These are phyloP conservation scores for Drosophila grimshawi DNA, from an alignment of 1,140 invertebrate species.

Conservation along the genomic window DNA sequence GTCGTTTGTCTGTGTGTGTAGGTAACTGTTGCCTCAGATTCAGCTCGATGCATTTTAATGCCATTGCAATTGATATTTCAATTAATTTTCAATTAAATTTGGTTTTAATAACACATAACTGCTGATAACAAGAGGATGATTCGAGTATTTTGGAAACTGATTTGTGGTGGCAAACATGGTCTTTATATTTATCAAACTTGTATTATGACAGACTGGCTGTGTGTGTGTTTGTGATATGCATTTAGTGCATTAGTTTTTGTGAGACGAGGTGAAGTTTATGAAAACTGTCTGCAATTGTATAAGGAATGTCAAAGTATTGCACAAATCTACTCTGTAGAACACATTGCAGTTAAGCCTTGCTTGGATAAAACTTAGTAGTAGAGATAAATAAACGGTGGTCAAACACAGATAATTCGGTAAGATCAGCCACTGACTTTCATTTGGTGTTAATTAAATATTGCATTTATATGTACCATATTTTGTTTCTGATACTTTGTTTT, in stretches of 20 bases:
- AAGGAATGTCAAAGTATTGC: no score
- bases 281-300: no score
- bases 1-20: slow-evolving; percentile 1
- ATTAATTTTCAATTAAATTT: slow-evolving; percentile 78
- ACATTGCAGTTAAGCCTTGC: no score
- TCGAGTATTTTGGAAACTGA: slow-evolving; percentile 7
- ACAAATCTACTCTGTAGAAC: no score
- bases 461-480: no score
- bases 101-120: slow-evolving; percentile 60
- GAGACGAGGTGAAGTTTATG: no score
- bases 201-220: slow-evolving; percentile 5
- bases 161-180: slow-evolving; percentile 8
- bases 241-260: background rate
- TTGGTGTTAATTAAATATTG: no score
- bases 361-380: no score
- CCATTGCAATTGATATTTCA: slow-evolving; percentile 76
- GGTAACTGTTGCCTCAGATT: slow-evolving; percentile 21
- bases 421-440: no score
- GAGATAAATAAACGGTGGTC: no score
- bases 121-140: slow-evolving; percentile 6
- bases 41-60: slow-evolving; percentile 53
- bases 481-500: no score
- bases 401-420: no score
- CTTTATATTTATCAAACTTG: slow-evolving; percentile 32
- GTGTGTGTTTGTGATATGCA: background rate